Evolutionary conservation across 2,888 invertebrate species (phyloP).

Genomic region (Thecophora atra): DNA sequence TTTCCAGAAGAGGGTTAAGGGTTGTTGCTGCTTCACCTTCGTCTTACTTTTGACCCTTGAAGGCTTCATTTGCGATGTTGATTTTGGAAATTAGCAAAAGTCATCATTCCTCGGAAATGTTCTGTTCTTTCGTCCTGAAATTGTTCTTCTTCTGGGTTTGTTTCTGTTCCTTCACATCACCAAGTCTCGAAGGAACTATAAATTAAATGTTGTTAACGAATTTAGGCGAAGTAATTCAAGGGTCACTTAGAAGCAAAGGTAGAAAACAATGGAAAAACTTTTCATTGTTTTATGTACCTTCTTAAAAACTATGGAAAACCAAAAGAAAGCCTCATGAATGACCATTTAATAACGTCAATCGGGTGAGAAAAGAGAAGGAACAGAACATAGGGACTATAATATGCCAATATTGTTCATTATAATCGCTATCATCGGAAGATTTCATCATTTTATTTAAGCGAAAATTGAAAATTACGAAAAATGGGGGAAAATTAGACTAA

Average conservation of each 20-base stretch:
- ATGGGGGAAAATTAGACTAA: background rate
- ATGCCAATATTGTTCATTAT: background rate
- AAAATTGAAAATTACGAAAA: background rate
- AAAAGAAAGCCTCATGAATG: no score
- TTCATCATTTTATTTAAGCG: background rate
- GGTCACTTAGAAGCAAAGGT: background rate
- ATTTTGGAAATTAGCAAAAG: constrained; percentile 23
- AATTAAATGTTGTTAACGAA: constrained; percentile 31
- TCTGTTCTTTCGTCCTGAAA: background rate
- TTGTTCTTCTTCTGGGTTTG: background rate
- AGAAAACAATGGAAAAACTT: background rate
- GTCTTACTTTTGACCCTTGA: background rate
- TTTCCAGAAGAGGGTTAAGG: constrained; percentile 17
- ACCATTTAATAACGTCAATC: no score
- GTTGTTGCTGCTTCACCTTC: constrained; percentile 10
- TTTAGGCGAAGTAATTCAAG: constrained; percentile 6
- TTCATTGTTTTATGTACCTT: no score
- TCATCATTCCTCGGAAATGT: background rate
- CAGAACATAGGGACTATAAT: background rate
- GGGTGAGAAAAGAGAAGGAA: no score
- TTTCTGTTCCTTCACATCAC: background rate
- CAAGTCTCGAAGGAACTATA: constrained; percentile 22
- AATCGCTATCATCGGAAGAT: background rate
- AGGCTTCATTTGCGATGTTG: background rate
- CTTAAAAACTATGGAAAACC: no score